These are phyloP conservation scores for Egretta garzetta DNA, from an alignment of 2,113 vertebrate species.

Conservation along the genomic window DNA sequence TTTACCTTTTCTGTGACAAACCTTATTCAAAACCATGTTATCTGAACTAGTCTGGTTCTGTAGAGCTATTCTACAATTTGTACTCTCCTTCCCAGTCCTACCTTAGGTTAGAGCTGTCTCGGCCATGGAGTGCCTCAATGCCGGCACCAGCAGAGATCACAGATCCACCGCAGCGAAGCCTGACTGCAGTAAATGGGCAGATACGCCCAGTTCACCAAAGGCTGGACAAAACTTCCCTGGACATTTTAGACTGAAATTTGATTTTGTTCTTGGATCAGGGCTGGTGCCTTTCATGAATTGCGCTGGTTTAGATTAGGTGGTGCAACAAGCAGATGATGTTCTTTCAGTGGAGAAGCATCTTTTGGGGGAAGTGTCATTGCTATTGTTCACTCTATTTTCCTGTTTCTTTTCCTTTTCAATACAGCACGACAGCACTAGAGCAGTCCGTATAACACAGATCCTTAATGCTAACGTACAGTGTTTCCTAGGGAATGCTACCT, in stretches of 20 bases:
- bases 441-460: background rate
- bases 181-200: background rate
- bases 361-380: background rate
- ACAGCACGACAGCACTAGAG: background rate
- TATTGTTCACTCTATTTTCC: background rate
- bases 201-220: background rate
- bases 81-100: background rate
- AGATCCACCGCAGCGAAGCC: background rate
- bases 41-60: background rate
- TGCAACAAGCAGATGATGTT: background rate
- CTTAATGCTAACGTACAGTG: background rate
- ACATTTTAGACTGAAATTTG: background rate
- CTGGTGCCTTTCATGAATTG: background rate
- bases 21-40: background rate
- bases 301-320: background rate
- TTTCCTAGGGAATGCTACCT: slow-evolving; percentile 22
- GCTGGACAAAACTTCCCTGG: background rate
- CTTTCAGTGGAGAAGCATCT: background rate
- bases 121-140: background rate
- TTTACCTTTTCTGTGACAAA: background rate
- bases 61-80: background rate
- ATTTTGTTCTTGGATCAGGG: background rate
- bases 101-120: background rate
- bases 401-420: slow-evolving; percentile 11
- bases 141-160: background rate